A percentile compares a stretch with the other conserved stretches of the same genome.
phyloP scores from a whole-genome alignment of 1,140 invertebrate genomes.

The Pseudomyrmex cubaensis region DNA sequence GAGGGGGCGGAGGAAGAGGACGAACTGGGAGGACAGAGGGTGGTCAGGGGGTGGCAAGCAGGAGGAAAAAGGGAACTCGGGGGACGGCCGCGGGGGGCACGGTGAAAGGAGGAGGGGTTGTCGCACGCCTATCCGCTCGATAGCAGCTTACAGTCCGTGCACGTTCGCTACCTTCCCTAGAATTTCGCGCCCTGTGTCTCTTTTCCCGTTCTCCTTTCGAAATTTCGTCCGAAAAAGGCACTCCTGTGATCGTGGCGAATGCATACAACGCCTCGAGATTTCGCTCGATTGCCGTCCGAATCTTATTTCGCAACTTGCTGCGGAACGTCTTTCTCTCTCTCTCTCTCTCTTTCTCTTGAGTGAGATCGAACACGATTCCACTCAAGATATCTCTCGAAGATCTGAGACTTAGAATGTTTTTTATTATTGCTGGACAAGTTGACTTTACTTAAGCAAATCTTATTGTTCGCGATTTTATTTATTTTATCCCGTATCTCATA shows the following conservation, averaged over 20 bases:
- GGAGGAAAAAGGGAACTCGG: slow-evolving; percentile 72
- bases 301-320: slow-evolving; percentile 30
- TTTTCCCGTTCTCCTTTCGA: slow-evolving; percentile 28
- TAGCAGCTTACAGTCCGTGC: slow-evolving; percentile 83
- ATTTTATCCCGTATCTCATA: neutral
- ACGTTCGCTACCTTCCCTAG: slow-evolving; percentile 77
- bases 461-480: neutral
- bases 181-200: slow-evolving; percentile 72
- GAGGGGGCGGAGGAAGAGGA: slow-evolving; percentile 61
- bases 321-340: neutral
- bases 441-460: slow-evolving; percentile 2
- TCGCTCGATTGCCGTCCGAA: slow-evolving; percentile 15
- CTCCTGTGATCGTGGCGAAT: slow-evolving; percentile 15
- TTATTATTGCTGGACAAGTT: neutral
- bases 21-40: slow-evolving; percentile 76
- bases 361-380: slow-evolving; percentile 23
- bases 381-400: slow-evolving; percentile 15
- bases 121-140: slow-evolving; percentile 84
- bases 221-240: slow-evolving; percentile 40
- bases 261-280: slow-evolving; percentile 30
- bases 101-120: slow-evolving; percentile 71
- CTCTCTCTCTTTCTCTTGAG: neutral
- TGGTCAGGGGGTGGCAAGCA: slow-evolving; percentile 49
- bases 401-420: slow-evolving; percentile 2
- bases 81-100: slow-evolving; percentile 64